Evolutionary conservation across 2,888 invertebrate genomes (phyloP), one percentile per base, ranked within the genome.

Genomic region (Tetragonula carbonaria): DNA sequence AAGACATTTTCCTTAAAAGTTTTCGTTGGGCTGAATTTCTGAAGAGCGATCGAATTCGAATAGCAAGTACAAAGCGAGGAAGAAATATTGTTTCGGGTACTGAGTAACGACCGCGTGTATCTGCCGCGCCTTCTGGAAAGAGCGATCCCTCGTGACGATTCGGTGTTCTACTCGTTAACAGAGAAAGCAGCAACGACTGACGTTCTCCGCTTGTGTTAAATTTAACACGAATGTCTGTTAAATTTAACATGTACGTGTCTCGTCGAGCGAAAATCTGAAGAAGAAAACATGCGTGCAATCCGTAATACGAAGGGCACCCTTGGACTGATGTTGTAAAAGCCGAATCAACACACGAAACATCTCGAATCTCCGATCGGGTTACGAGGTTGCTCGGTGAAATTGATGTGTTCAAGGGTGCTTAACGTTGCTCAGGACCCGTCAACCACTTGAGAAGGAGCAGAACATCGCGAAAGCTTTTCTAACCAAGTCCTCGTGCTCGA

Each of bases 241-340:
- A 62, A 77, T 71, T 57, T 33, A 51, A 53, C 18, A 18, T 11
- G 80, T 63, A 74, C 76, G 79, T 80, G 82, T 63, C 4, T 51
- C 16, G 45, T 53, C n/a, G 4, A 21, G 78, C 77, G 74, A 82
- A 82, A 62, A 68, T 53, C 50, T n/a, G 18, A 57, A 65, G 70
- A 62, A 78, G 86, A 57, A 65, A 66, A 66, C 90, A 91, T 90
- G 91, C 88, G 88, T 88, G 87, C 87, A 87, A 74, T 82, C 78
- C 73, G 84, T 86, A 85, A 84, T 90, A 89, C 87, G 90, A 87
- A 86, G 84, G 77, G 74, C 75, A 74, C 67, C 66, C 51, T 53
- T 62, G 68, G 73, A 33, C 76, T 65, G 84, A 65, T 78, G 71
- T 63, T 76, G 57, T 86, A 76, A 80, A 78, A 78, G 68, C 51